Evolutionary conservation across 2,113 vertebrate genomes (phyloP).

Genomic region (Mormyrus iriodes): DNA sequence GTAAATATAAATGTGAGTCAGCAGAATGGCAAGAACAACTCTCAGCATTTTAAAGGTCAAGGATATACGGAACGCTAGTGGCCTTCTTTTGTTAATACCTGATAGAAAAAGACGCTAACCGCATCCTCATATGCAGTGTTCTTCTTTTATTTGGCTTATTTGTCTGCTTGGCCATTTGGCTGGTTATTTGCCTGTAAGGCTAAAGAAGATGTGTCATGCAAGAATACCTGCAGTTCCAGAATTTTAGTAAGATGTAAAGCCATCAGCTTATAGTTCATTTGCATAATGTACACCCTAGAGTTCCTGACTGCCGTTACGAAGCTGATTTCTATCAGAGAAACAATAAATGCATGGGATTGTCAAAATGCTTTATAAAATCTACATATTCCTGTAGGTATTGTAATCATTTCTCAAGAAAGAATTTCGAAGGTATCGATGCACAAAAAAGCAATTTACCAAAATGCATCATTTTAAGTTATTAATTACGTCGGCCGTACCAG

Average conservation of each 20-base stretch:
- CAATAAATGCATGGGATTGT: not conserved
- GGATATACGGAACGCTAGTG: not conserved
- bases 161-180: not conserved
- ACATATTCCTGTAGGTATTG: not conserved
- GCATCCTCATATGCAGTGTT: not conserved
- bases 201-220: not conserved
- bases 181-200: not conserved
- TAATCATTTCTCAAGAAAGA: not conserved
- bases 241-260: not conserved
- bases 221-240: not conserved
- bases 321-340: not conserved
- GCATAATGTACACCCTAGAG: not conserved
- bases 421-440: not conserved
- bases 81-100: not conserved
- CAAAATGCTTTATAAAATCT: not conserved
- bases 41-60: slow-evolving; percentile 44
- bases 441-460: not conserved
- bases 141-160: not conserved
- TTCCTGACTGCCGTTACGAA: not conserved
- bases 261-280: not conserved
- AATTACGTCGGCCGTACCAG: not conserved
- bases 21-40: not conserved
- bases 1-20: slow-evolving; percentile 3
- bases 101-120: not conserved
- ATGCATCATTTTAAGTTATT: not conserved